Percentiles rank a stretch among this genome's conserved stretches.
Conservation (phyloP, 23 tunicate genomes). For the Trididemnum nubilum region DNA sequence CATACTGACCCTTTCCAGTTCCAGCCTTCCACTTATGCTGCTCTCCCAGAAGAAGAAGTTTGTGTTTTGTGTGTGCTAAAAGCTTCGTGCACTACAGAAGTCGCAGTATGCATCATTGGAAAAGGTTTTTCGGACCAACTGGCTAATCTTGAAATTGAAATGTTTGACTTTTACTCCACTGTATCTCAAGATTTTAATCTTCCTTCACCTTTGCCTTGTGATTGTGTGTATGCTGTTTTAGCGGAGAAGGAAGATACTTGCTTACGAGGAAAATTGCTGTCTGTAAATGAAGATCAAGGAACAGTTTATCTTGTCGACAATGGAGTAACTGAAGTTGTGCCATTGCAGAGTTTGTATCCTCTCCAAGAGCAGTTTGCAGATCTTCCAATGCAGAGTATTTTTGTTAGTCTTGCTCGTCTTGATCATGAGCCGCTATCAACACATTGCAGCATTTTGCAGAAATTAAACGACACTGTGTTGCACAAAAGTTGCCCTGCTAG, state of each 20-base stretch:
- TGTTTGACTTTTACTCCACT: slow-evolving; percentile 38
- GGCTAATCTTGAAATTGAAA: slow-evolving; percentile 37
- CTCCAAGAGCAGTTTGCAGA: slow-evolving; percentile 27
- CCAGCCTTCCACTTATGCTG: slow-evolving; percentile 40
- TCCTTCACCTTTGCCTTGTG: slow-evolving; percentile 33
- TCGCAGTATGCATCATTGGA: slow-evolving; percentile 59
- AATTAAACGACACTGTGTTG: slow-evolving; percentile 29
- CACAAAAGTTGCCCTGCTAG: slow-evolving; percentile 33
- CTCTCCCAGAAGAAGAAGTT: slow-evolving; percentile 31
- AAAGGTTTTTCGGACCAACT: slow-evolving; percentile 50
- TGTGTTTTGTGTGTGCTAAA: slow-evolving; percentile 46
- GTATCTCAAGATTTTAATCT: background rate
- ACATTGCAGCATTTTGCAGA: slow-evolving; percentile 37
- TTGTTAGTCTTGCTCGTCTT: slow-evolving; percentile 47
- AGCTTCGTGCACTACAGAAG: slow-evolving; percentile 58
- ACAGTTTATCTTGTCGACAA: slow-evolving; percentile 55
- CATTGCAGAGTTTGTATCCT: slow-evolving; percentile 10
- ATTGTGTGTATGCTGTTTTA: slow-evolving; percentile 67
- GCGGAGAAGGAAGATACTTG: slow-evolving; percentile 57
- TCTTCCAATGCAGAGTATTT: slow-evolving; percentile 53
- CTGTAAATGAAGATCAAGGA: slow-evolving; percentile 19
- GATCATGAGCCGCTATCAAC: slow-evolving; percentile 28
- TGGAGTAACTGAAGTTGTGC: slow-evolving; percentile 43
- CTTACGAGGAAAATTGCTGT: slow-evolving; percentile 44
- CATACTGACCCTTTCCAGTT: slow-evolving; percentile 21